Percentiles rank a stretch among this genome's conserved stretches.
These are phyloP conservation scores for Cataglyphis altisquamis DNA, from an alignment of 2,888 invertebrate species.

Conservation along the genomic window DNA sequence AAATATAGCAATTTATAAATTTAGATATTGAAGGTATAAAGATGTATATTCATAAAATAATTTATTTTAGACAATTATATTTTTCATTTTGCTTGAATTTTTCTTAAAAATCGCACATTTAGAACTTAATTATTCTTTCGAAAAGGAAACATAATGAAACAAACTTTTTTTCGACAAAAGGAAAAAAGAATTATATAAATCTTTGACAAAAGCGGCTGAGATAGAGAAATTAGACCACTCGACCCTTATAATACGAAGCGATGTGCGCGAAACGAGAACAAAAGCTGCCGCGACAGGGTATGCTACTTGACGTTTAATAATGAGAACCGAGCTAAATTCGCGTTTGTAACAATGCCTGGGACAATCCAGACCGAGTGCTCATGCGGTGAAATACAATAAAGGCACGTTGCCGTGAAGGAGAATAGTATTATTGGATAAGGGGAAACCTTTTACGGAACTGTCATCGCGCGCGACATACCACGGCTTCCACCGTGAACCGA, in stretches of 20 bases:
- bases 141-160: neutral
- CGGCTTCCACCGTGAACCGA: slow-evolving; percentile 56
- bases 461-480: slow-evolving; percentile 63
- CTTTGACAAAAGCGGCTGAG: neutral
- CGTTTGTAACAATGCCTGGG: slow-evolving; percentile 50
- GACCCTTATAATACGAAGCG: neutral
- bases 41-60: neutral
- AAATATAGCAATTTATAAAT: neutral
- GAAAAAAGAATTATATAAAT: neutral
- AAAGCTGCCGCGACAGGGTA: slow-evolving; percentile 6
- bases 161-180: neutral
- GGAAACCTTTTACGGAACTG: slow-evolving; percentile 74
- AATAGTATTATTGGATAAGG: slow-evolving; percentile 73
- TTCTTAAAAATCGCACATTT: neutral
- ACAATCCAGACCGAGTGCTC: slow-evolving; percentile 59
- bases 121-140: neutral
- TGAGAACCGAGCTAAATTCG: slow-evolving; percentile 19
- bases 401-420: slow-evolving; percentile 41
- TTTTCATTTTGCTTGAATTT: neutral
- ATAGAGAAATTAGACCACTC: slow-evolving; percentile 18
- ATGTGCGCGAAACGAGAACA: slow-evolving; percentile 33
- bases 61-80: neutral
- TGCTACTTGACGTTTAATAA: slow-evolving; percentile 38
- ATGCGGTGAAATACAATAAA: slow-evolving; percentile 65
- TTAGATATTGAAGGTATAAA: neutral